Conservation (phyloP, 2,797 vertebrate species). For the Arnoldichthys spilopterus region DNA sequence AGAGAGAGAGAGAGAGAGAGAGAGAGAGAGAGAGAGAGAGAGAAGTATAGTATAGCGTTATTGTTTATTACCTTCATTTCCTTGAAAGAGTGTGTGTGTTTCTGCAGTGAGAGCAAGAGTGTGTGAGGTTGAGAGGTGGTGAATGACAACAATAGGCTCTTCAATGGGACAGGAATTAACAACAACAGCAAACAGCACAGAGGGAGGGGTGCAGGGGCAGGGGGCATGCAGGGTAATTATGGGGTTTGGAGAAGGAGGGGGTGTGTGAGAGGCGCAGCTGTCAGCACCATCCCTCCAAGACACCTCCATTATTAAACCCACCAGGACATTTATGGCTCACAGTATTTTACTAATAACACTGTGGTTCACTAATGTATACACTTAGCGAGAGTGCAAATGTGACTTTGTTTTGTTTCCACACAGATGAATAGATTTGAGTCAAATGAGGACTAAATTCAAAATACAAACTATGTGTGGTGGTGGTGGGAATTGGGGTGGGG, state of each 20-base stretch:
- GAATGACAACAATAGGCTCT: constrained; percentile 20
- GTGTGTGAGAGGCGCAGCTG: constrained; percentile 41
- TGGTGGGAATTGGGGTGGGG: too few relatives aligned
- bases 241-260: constrained; percentile 9
- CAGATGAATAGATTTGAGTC: not conserved
- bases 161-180: constrained; percentile 44
- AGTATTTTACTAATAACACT: constrained; percentile 36
- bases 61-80: too few relatives aligned
- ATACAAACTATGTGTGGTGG: too few relatives aligned
- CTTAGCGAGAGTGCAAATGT: not conserved
- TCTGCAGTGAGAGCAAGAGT: not conserved
- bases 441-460: too few relatives aligned
- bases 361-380: not conserved
- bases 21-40: too few relatives aligned
- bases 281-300: constrained; percentile 9
- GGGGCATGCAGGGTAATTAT: constrained; percentile 53
- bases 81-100: constrained; percentile 22
- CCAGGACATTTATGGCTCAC: constrained; percentile 23
- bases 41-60: too few relatives aligned
- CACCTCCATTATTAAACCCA: constrained; percentile 33
- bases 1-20: too few relatives aligned
- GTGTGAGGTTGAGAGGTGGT: constrained; percentile 27
- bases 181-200: constrained; percentile 14
- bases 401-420: not conserved
- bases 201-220: constrained; percentile 3